Percentiles rank a stretch among this genome's conserved stretches.
These are phyloP conservation scores for Harpalus rubripes DNA, from an alignment of 2,888 invertebrate species.

Conservation along the genomic window DNA sequence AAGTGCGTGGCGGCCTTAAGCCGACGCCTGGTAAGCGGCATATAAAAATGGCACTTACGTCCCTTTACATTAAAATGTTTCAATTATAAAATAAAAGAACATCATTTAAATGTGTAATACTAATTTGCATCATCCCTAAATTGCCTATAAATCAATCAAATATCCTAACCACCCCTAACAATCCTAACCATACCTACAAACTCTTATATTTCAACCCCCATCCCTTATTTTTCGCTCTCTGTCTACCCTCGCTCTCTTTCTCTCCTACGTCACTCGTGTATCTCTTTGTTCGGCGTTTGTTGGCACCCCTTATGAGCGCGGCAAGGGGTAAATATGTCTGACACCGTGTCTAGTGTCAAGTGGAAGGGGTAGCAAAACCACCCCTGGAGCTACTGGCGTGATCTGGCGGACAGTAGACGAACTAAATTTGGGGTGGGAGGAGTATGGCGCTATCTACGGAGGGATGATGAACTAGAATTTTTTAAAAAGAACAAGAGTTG, in stretches of 20 bases:
- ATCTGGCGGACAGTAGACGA: constrained; percentile 71
- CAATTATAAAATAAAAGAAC: too few relatives aligned
- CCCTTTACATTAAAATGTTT: too few relatives aligned
- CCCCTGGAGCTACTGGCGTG: not conserved
- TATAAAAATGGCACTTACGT: too few relatives aligned
- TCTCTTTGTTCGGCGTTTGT: constrained; percentile 2
- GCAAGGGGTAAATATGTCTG: constrained; percentile 19
- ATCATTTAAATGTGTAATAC: too few relatives aligned
- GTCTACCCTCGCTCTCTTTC: not conserved
- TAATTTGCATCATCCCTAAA: too few relatives aligned
- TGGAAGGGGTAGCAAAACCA: constrained; percentile 10
- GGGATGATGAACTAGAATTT: not conserved
- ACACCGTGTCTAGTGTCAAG: constrained; percentile 20
- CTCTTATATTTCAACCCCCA: too few relatives aligned
- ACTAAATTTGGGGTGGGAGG: constrained; percentile 71
- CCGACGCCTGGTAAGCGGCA: too few relatives aligned
- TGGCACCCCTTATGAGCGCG: constrained; percentile 4
- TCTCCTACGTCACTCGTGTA: not conserved
- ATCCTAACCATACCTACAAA: not conserved
- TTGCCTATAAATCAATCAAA: not conserved
- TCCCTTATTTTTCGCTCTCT: too few relatives aligned
- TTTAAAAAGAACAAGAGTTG: not conserved
- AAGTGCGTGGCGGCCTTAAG: too few relatives aligned
- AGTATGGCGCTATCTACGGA: not conserved
- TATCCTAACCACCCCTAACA: not conserved